Base-by-base conservation (phyloP, 2,888 invertebrate genomes). In the Hypsopygia costalis region DNA sequence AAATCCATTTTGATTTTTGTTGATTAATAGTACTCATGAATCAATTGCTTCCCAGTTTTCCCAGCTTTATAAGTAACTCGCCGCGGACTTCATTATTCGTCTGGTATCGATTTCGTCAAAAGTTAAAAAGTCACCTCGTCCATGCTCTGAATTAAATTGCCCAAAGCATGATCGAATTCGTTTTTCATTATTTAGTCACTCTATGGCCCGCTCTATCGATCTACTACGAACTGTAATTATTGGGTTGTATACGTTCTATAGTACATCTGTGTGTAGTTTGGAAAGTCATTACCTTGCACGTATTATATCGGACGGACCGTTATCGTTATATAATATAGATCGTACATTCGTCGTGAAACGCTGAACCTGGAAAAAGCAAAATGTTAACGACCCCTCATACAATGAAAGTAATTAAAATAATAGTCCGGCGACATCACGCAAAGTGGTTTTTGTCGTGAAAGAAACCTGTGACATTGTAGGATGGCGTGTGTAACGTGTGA, bases 381-480 rank as follows among this genome's bases (percentile, higher is more conserved):
- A 69, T 60, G 62, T 57, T 69, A 80, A 73, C 74, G 71, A 74
- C 74, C 73, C 62, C 62, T 52, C 64, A 55, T 69, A 77, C 73
- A 71, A 73, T 70, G 71, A 77, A 81, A 77, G 78, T 83, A 83
- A 85, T 86, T 85, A 85, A 85, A 85, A 81, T 81, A 82, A 85
- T 81, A 81, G 80, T 73, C 61, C 56, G 55, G 60, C 67, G 64
- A 67, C 66, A 71, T 75, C 86, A 86, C 83, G 85, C 85, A 57
- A 85, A 69, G 69, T 68, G 65, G 58, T 74, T 72, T 68, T 59
- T 66, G 55, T 61, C 55, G 66, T 66, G 63, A 68, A 68, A 59
- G 57, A 69, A 54, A 44, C 53, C 52, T 54, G 60, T 55, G 62
- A 61, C 63, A 59, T 55, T 60, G 60, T 58, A 52, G 49, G 52